Base-by-base conservation (phyloP, 2,888 invertebrate genomes). In the Zeuzera pyrina region DNA sequence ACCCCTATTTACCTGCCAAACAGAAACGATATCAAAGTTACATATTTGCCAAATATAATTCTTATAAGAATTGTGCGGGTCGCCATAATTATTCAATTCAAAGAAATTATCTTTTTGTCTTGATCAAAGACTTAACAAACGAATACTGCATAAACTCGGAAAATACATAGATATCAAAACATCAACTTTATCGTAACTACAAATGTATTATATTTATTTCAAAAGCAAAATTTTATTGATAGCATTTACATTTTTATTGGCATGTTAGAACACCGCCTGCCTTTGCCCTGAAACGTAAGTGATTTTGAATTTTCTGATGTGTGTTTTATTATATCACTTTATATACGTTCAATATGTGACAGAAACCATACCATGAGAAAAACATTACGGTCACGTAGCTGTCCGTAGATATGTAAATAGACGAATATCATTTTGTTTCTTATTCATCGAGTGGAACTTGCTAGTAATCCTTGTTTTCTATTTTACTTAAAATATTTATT, bases 281-380 rank as follows among this genome's bases (percentile, higher is more conserved):
- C 57, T 59, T 54, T 58, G 65, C 57, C 64, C 69, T 72, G 69
- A 73, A 69, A 77, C 81, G 78, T 81, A 83, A 81, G 83, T 83
- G 83, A 81, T 81, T 83, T 79, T 78, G 77, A 76, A 83, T 83
- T 81, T 81, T 79, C 72, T 74, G 77, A 78, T 79, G 74, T 76
- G 69, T 79, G 77, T 81, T 81, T 81, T 81, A 81, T 70, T 79
- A 77, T 78, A 73, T 73, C 66, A 65, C 76, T 81, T 83, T 78
- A 81, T 78, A 67, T 71, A 57, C 64, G 66, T 67, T 66, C 78
- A 63, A 74, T 78, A 73, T 76, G 69, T 66, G 66, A 56, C 64
- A 49, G 55, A 69, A 34, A 27, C 11, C 21, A 76, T 73, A 68
- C 72, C 72, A 74, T 73, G 69, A 54, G 56, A 59, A 61, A 64